Evolutionary conservation across 2,888 invertebrate genomes (phyloP), one percentile per base, ranked within the genome.

Genomic region (Idaea biselata): DNA sequence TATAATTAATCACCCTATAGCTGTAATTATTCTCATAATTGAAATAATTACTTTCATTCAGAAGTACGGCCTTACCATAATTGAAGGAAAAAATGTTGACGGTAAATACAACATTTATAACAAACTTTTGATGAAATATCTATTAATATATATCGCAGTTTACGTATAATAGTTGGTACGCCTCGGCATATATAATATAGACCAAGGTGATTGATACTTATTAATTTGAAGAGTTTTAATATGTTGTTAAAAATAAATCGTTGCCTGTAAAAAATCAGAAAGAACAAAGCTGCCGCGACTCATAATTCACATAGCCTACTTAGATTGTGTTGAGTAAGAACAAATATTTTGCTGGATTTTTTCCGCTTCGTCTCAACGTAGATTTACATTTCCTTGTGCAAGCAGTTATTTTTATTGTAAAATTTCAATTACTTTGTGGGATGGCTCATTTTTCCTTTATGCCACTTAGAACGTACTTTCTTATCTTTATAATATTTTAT

Each of bases 251-350:
- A 8, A 1, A 11, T 44, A 44, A 14, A 44, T 14, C 8, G 14
- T 44, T 14, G 8, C 11, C 44, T 8, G 0, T 44, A 44, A 8
- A 32, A 8, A 7, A 14, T 44, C 14, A 14, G 3, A 44, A 33
- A 44, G 44, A 44, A 44, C 11, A 8, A 44, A 14, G 3, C 32
- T 53, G 1, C 18, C 55, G 61, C 65, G 58, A 44, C 65, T 56
- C 44, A 62, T 63, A 67, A 67, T 68, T 68, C 69, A 67, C 68
- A 71, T 71, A 69, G 68, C 71, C 68, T 68, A 71, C 68, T 64
- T 58, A 69, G 71, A 71, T 71, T 71, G 69, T 67, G 69, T 66
- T 68, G 67, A 69, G 69, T 69, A 66, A 68, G 69, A 69, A 69
- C 71, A 71, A 71, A 71, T 71, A 71, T 68, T 69, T 65, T 67